These are phyloP conservation scores for Aphaenogaster floridana DNA, from an alignment of 1,140 invertebrate species.

Conservation along the genomic window DNA sequence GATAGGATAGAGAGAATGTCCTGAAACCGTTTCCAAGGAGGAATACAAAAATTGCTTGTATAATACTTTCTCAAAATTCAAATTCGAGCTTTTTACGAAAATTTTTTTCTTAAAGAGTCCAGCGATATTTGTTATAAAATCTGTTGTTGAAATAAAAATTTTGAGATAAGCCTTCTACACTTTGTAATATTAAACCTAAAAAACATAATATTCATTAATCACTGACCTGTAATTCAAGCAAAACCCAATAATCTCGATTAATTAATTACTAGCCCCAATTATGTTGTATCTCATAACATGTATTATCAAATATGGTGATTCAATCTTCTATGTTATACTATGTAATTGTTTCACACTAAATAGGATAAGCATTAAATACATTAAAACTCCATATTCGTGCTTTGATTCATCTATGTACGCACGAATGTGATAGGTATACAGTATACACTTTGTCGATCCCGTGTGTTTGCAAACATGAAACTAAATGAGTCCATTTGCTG, in stretches of 20 bases:
- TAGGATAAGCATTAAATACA: constrained; percentile 22
- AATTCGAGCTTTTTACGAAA: neutral
- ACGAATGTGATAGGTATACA: neutral
- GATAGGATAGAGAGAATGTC: neutral
- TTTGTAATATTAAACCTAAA: neutral
- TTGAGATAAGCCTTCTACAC: neutral
- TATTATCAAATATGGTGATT: constrained; percentile 50
- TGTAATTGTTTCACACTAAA: constrained; percentile 21
- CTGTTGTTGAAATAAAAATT: neutral
- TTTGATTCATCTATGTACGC: constrained; percentile 7
- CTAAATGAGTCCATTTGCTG: constrained; percentile 30
- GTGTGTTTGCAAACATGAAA: constrained; percentile 27
- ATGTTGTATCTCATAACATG: constrained; percentile 5
- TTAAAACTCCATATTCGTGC: constrained; percentile 11
- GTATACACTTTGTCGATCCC: neutral
- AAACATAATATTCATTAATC: neutral
- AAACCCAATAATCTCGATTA: constrained; percentile 10
- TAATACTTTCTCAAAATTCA: neutral
- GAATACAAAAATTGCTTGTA: neutral
- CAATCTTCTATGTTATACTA: neutral
- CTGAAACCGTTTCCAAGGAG: neutral
- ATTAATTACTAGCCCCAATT: constrained; percentile 27
- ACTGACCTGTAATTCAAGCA: constrained; percentile 9
- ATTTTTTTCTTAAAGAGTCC: neutral
- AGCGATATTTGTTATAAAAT: neutral